Conservation (phyloP, 2,797 vertebrate genomes). For the Morus bassanus region DNA sequence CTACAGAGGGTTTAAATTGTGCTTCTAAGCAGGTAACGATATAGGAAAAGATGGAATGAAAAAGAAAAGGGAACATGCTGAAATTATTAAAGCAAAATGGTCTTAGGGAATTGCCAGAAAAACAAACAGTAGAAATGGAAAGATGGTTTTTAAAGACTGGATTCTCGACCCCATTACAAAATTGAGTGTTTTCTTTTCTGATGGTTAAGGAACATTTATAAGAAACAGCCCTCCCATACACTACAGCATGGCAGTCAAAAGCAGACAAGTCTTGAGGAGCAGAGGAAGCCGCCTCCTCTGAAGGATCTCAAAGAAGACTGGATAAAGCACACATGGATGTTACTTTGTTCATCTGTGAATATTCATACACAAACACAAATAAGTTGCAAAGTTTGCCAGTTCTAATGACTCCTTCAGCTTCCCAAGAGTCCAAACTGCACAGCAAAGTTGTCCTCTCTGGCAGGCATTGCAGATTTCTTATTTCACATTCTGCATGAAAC, state of each 20-base stretch:
- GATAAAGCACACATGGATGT: not conserved
- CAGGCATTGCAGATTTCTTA: not conserved
- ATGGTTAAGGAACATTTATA: not conserved
- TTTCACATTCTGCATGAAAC: not conserved
- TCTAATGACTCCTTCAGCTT: not conserved
- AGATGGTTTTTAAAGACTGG: not conserved
- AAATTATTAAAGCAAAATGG: conserved; percentile 29
- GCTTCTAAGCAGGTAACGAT: not conserved
- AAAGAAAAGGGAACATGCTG: not conserved
- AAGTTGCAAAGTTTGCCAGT: not conserved
- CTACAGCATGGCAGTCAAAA: not conserved
- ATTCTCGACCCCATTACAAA: not conserved
- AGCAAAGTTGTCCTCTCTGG: not conserved
- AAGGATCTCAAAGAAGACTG: not conserved
- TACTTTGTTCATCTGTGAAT: not conserved
- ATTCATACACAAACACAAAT: not conserved
- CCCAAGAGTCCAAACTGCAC: not conserved
- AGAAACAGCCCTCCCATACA: not conserved
- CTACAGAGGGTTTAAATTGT: not conserved
- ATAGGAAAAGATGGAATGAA: not conserved
- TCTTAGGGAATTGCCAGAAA: not conserved
- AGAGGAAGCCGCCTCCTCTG: not conserved
- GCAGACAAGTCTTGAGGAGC: not conserved
- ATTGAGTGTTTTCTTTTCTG: not conserved
- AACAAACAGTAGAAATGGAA: conserved; percentile 17